Evolutionary conservation across 2,888 invertebrate genomes (phyloP).

Genomic region (Ctena decussata): DNA sequence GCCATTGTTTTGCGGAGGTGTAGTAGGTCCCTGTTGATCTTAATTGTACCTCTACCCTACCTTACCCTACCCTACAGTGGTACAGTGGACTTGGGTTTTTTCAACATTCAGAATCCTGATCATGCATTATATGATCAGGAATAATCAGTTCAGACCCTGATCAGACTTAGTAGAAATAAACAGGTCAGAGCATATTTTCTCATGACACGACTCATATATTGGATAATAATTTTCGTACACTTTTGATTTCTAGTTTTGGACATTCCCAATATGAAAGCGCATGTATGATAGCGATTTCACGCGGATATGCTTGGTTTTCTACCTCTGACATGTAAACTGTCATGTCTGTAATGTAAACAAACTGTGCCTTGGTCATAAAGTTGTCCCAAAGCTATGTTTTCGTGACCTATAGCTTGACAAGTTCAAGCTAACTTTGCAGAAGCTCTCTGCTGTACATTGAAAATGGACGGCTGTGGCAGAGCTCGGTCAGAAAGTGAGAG

Average conservation of each 20-base stretch:
- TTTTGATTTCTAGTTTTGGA: too few species aligned
- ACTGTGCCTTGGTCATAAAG: neutral
- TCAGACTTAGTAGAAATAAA: too few species aligned
- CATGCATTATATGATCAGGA: too few species aligned
- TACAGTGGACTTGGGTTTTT: too few species aligned
- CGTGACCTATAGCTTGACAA: neutral
- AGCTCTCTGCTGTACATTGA: neutral
- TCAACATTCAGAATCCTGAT: too few species aligned
- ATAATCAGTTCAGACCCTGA: too few species aligned
- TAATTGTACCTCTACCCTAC: neutral
- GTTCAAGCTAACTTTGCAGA: neutral
- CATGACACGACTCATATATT: too few species aligned
- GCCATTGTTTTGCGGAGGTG: neutral
- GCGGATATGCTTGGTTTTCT: constrained; percentile 1
- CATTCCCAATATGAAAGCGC: too few species aligned
- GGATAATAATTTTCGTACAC: too few species aligned
- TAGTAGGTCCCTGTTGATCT: neutral
- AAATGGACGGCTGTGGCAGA: neutral
- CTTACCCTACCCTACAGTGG: too few species aligned
- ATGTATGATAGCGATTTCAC: too few species aligned
- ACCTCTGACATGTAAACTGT: constrained; percentile 9
- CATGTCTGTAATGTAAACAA: neutral
- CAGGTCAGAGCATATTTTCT: too few species aligned
- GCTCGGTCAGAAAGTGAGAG: constrained; percentile 2
- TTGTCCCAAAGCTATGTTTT: neutral